Evolutionary conservation across 37 sponge, comb jelly and placozoan genomes (phyloP), one percentile per base, ranked within the genome.

Genomic region (Oopsacas minuta): DNA sequence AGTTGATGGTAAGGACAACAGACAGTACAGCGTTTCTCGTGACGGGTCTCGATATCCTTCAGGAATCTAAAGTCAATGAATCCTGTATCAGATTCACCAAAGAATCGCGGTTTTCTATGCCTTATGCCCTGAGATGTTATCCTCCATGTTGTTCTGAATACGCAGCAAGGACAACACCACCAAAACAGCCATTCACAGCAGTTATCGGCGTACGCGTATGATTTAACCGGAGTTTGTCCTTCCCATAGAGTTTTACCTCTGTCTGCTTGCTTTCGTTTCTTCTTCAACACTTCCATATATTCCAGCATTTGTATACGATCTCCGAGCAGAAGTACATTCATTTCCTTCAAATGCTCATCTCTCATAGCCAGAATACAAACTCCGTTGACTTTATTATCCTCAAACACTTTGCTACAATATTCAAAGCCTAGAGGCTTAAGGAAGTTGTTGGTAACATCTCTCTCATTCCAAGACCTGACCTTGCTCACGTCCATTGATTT

Each of bases 161-260:
- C 75, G 75, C 22, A 20, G 75, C 75, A 61, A n/a, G 75, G 75
- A 61, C 75, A 61, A 34, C 75, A 61, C 75, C 75, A 61, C 75
- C 75, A 61, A 61, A 32, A 61, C 30, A 61, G 28, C 75, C 75
- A 61, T 34, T 61, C 32, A 61, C 75, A 61, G 22, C 75, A 61
- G 75, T 61, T 61, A 34, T 61, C 75, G 1, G 75, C 20, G 28
- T 61, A 61, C 28, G 75, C 75, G 30, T 61, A 61, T n/a, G 75
- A 25, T 61, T 61, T 61, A 25, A 61, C 75, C 75, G 75, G 75
- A 3, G 75, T 61, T n/a, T 61, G 7, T 25, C 75, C 75, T 61
- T 61, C 75, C 75, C 75, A 61, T 5, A 61, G 75, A 61, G 75
- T 61, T 12, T 61, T 61, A 5, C 75, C 75, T n/a, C 75, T 61